Evolutionary conservation across 37 sponge, comb jelly and placozoan species (phyloP).

Genomic region (Mnemiopsis leidyi): DNA sequence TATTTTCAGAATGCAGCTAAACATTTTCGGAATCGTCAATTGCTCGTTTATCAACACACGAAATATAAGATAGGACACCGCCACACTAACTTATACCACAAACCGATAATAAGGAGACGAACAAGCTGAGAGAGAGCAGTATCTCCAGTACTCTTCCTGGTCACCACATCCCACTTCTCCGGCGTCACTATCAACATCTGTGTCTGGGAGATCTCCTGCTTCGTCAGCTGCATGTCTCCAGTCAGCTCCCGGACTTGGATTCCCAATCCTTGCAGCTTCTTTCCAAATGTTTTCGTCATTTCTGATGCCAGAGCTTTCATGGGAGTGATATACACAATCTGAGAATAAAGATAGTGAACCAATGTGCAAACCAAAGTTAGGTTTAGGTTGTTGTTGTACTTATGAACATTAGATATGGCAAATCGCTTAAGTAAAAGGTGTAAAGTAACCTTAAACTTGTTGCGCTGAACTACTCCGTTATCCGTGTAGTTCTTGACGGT

Average conservation of each 20-base stretch:
- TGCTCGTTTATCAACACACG: no score
- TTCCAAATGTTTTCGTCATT: conserved; percentile 88
- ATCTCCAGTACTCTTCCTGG: conserved; percentile 95
- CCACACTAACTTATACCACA: no score
- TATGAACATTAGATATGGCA: no score
- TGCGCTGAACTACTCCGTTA: conserved; percentile 75
- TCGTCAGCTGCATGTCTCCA: conserved; percentile 98
- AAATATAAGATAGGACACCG: no score
- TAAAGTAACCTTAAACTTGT: conserved; percentile 86
- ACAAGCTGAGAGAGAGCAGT: conserved; percentile 88
- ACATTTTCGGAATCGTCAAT: no score
- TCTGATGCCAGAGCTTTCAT: conserved; percentile 99
- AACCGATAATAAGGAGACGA: conserved; percentile 82
- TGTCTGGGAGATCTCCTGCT: conserved; percentile 84
- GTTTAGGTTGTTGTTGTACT: no score
- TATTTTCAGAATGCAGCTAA: no score
- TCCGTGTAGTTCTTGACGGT: conserved; percentile 79
- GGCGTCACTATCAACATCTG: conserved; percentile 99
- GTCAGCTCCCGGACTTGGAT: conserved; percentile 91
- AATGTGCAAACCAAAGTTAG: no score
- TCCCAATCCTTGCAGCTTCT: conserved; percentile 79
- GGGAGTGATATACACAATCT: conserved; percentile 97
- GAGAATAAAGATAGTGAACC: no score
- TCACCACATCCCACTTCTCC: conserved; percentile 99
- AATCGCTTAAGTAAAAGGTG: not conserved